Evolutionary conservation across 2,113 vertebrate species (phyloP), one percentile per base, ranked within the genome.

Genomic region (Crotalus helleri): DNA sequence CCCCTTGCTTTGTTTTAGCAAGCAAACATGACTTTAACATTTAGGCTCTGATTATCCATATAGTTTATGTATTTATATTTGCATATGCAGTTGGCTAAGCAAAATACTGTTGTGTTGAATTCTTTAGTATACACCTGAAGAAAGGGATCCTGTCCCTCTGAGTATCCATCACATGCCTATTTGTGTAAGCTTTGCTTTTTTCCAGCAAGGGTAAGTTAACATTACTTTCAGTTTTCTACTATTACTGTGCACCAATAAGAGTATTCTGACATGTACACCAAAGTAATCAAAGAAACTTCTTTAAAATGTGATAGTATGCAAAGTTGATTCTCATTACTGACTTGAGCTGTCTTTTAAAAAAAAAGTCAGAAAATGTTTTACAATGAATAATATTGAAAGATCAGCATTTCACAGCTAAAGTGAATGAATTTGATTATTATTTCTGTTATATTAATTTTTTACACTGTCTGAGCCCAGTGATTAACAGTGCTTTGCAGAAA

Each of bases 91-190:
- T 90, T 91, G 64, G 0, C 0, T 94, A 87, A 96, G 9, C 93
- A 93, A 74, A 49, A 44, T 33, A 94, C 49, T 92, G 2, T 92
- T 5, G 93, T 95, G 24, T 85, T 92, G 19, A 3, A 58, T 26
- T 95, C 90, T 90, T 53, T 95, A 99, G 99, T 99, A 98, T 59
- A 95, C 98, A 21, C 97, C 98, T 39, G 99, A 99, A 90, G 99
- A 99, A 93, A 96, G 99, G 19, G 99, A 99, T 94, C 99, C 98
- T 5, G 98, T 99, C 89, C 98, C 99, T 0, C 92, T 99, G 93
- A 99, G 98, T 81, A 98, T 99, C 96, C 99, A 99, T 95, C 99
- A 99, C 96, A 99, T 99, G 99, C 99, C 99, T 15, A 98, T 99
- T 90, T 99, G 98, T 92, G 98, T 99, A 97, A 99, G 99, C 96